Base-by-base conservation (phyloP, 1,140 invertebrate genomes). In the Drosophila murphyi region DNA sequence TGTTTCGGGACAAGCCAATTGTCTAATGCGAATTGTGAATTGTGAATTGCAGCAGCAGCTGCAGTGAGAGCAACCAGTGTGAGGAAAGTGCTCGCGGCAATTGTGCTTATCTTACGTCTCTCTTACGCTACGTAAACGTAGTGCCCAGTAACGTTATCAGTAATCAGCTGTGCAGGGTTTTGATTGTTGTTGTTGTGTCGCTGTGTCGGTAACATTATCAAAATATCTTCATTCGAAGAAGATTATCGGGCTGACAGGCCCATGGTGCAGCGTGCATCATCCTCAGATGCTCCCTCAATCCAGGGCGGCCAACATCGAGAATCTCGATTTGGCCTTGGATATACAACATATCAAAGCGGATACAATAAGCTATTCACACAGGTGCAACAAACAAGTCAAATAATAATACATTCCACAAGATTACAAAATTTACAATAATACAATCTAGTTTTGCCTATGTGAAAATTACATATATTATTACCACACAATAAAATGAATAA, bases 331-430 rank as follows among this genome's bases (percentile, higher is more conserved):
- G 92, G 91, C 77, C 90, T 92, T 76, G 96, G 96, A 92, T 97
- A 97, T 94, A 96, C 95, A 93, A 94, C 94, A 92, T 96, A 96
- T 93, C 94, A 95, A 92, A 95, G 95, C 94, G 96, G 96, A 93
- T 97, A 97, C 94, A 97, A 97, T 94, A 97, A 97, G 94, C 95
- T 97, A 89, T 97, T 97, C 92, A 97, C 96, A 75, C 96, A 97
- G 96, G 96, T 97, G 83, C 73, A 48, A 20, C 20, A 20, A 20
- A 20, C 20, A 20, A 20, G 20, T 20, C 20, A 20, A 20, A 20
- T 20, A 20, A 20, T 20, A 20, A 20, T 20, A 20, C 20, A 20
- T 20, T 20, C 20, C 20, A 20, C 20, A 20, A 20, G 20, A 20
- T 20, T 20, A 20, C 20, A 20, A 20, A 20, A 20, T 20, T 0